These are phyloP conservation scores for Heliothis subflexa DNA, from an alignment of 1,140 invertebrate species.

Conservation along the genomic window DNA sequence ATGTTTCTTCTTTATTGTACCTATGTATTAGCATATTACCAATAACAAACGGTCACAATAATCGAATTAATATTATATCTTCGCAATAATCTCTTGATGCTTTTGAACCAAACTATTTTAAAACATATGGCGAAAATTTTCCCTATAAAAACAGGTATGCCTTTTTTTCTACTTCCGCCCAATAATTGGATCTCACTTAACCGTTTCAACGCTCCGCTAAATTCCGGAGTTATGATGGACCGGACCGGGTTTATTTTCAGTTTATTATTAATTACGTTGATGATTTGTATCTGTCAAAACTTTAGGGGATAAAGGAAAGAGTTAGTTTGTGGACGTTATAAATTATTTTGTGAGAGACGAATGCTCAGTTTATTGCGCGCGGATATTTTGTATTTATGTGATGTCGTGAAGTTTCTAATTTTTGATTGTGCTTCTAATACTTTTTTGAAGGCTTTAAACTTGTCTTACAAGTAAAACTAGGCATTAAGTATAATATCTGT, in stretches of 20 bases:
- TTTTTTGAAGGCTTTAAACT: background rate
- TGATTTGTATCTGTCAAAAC: conserved; percentile 48
- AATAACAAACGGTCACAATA: too few relatives aligned
- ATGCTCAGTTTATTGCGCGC: conserved; percentile 10
- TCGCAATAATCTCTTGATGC: too few relatives aligned
- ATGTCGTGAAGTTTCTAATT: background rate
- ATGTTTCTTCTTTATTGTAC: too few relatives aligned
- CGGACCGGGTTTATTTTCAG: conserved; percentile 32
- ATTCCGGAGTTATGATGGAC: conserved; percentile 38
- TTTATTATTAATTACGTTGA: conserved; percentile 42
- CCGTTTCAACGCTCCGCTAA: conserved; percentile 9
- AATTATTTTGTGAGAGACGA: conserved; percentile 13
- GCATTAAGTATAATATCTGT: too few relatives aligned
- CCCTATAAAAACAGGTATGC: background rate
- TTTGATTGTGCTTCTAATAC: background rate
- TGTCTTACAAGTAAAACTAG: background rate
- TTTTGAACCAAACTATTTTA: background rate
- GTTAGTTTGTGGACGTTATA: conserved; percentile 9
- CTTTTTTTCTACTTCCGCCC: background rate
- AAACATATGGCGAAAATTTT: background rate
- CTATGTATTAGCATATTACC: too few relatives aligned
- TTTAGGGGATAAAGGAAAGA: conserved; percentile 26
- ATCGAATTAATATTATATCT: too few relatives aligned
- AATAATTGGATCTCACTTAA: conserved; percentile 34
- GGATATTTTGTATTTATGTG: conserved; percentile 23